Evolutionary conservation across 2,888 invertebrate genomes (phyloP), one percentile per base, ranked within the genome.

Genomic region (Gonocerus acuteangulatus): DNA sequence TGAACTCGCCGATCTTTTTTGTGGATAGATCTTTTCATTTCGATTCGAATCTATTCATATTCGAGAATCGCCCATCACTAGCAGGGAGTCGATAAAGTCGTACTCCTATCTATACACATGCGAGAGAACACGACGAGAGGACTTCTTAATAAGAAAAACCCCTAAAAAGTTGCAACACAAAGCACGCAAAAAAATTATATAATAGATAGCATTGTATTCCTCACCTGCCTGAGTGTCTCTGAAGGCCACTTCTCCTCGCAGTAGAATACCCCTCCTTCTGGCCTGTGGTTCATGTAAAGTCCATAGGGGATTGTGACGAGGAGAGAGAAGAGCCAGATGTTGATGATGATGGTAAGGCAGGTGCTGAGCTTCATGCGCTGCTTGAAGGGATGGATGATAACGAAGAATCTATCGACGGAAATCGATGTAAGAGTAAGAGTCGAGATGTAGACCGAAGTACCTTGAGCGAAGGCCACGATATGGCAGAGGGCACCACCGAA

Each of bases 381-480:
- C 72, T 86, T 82, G 76, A 95, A 96, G 0, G 96, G 96, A 74
- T 95, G 92, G 66, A 96, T 90, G 69, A 99, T 97, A 65, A 96
- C 95, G 74, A 95, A 89, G 76, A 93, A 97, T 60, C 97, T 84
- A 77, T 99, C 97, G 64, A 97, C 87, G 54, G 97, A 97, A 70
- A 99, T 97, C 67, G 95, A 92, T 69, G 94, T 96, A 66, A 99
- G 81, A 3, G 97, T 97, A 70, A 97, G 79, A 1, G 96, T 95
- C 65, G 95, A 95, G 72, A 97, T 95, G 80, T 96, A 99, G 68
- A 99, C 95, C 73, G 93, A 93, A 71, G 92, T 89, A 59, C 95
- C 95, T 75, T 93, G 93, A 62, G 93, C 89, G 75, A 89, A 93
- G 59, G 96, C 89, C 67, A 95, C 89, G 70, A 95, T 77, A 74